Conservation (phyloP, 92 coral and sea anemone species). For the Epizoanthus scotinus region DNA sequence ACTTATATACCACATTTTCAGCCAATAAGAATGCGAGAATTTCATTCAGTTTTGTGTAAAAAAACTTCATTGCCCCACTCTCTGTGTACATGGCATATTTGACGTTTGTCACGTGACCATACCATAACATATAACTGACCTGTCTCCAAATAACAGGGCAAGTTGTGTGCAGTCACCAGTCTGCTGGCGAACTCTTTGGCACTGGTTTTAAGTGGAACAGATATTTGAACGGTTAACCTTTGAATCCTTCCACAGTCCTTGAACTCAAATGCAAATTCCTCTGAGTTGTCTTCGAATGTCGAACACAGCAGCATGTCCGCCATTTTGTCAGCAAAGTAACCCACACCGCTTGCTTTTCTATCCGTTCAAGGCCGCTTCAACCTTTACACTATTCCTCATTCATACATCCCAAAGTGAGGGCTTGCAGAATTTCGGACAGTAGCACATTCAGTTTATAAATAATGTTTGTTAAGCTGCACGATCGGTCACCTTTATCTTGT, state of each 20-base stretch:
- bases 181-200: constrained; percentile 89
- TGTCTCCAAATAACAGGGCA: constrained; percentile 88
- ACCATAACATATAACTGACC: constrained; percentile 66
- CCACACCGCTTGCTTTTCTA: too few relatives aligned
- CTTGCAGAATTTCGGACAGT: too few relatives aligned
- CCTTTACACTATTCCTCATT: too few relatives aligned
- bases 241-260: constrained; percentile 65
- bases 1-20: too few relatives aligned
- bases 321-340: constrained; percentile 34
- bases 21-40: too few relatives aligned
- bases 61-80: neutral
- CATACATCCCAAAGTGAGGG: too few relatives aligned
- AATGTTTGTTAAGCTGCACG: too few relatives aligned
- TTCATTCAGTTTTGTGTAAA: too few relatives aligned
- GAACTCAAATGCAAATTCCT: constrained; percentile 70
- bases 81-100: too few relatives aligned
- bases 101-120: neutral
- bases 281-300: constrained; percentile 63
- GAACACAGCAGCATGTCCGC: constrained; percentile 66
- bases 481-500: too few relatives aligned
- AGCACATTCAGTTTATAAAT: too few relatives aligned
- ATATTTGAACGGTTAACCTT: constrained; percentile 67
- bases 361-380: too few relatives aligned
- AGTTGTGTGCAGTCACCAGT: constrained; percentile 71
- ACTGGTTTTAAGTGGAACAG: constrained; percentile 74